Evolutionary conservation across 2,888 invertebrate genomes (phyloP), one percentile per base, ranked within the genome.

Genomic region (Dryococelus australis): DNA sequence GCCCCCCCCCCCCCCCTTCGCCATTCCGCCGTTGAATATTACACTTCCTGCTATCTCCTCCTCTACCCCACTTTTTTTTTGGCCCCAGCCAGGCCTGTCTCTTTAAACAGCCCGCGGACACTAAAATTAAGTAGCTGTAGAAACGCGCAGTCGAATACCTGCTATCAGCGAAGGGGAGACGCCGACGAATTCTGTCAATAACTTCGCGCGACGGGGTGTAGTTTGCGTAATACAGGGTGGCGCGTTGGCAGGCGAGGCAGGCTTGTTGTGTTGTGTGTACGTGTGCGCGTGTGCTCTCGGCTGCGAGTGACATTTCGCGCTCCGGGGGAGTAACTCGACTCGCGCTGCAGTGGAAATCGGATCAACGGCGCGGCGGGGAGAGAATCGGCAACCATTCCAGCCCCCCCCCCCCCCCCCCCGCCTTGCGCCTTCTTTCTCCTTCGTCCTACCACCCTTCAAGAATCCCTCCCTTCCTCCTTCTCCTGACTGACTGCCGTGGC

Each of bases 281-380:
- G 51, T 51, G 51, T 51, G 51, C 8, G 51, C 8, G 51, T 20
- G 51, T 20, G 20, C 20, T 51, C 24, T 20, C 84, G 24, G 27
- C 47, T 27, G 35, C 47, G 43, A 26, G n/a, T 47, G 43, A 43
- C 5, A n/a, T n/a, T 24, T 28, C 28, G 24, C 84, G 12, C 43
- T 24, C 24, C 84, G 9, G 84, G n/a, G 35, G 28, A 43, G 43
- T 10, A 43, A 26, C 24, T 26, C 84, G 84, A 5, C 16, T n/a
- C 65, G 13, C 24, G n/a, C 20, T 24, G 65, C 43, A 27, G 84
- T 47, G 84, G 43, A 84, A 84, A 84, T 43, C 43, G 43, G 84
- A 84, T 47, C 47, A 43, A n/a, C 43, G 84, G 84, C 35, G 84
- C 35, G 9, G 81, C 24, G 84, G 43, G 13, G 84, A 35, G 84